Base-by-base conservation (phyloP, 53 echinoderm and acorn worm genomes). In the Holothuria scabra region DNA sequence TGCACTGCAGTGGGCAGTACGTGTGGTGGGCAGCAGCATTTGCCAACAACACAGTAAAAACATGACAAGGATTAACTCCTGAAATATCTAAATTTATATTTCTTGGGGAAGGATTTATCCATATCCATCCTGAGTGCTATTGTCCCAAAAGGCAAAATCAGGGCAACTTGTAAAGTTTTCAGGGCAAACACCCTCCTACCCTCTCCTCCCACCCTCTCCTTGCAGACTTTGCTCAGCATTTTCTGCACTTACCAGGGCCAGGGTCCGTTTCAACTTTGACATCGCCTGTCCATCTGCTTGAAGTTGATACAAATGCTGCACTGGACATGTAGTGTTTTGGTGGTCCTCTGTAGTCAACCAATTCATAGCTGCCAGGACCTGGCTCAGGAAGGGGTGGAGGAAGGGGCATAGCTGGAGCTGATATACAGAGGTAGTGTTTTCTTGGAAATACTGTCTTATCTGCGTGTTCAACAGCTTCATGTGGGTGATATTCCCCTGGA, bases 341-440 rank as follows among this genome's bases (percentile, higher is more conserved):
- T 2, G 94, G 89, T 1, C 97, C 94, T 52, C 92, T 88, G 76
- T 94, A 94, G 86, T 94, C 84, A 29, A 97, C 97, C 22, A 97
- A 38, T 44, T 97, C 92, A 83, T 94, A 94, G 70, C 94, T 94
- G 10, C 97, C 94, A 25, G 94, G 97, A 20, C 97, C 97, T 62
- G 97, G 94, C 32, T 92, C 92, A 3, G 94, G 97, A 12, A 94
- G 68, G 41, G 97, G 92, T 46, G 97, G 94, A 1, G 97, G 97
- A 5, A 97, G 89, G 72, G 97, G 97, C 97, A 97, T 97, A 19
- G 97, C 97, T 37, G 97, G 97, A 6, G 97, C 97, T n/a, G 97
- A 97, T 52, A 97, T 97, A 76, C 94, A 97, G 60, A 97, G 89
- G 83, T 97, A 97, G 65, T 94, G 97, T 67, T 97, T 97, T 70